Base-by-base conservation (phyloP, 92 coral and sea anemone genomes). In the Phenganax subtilis region DNA sequence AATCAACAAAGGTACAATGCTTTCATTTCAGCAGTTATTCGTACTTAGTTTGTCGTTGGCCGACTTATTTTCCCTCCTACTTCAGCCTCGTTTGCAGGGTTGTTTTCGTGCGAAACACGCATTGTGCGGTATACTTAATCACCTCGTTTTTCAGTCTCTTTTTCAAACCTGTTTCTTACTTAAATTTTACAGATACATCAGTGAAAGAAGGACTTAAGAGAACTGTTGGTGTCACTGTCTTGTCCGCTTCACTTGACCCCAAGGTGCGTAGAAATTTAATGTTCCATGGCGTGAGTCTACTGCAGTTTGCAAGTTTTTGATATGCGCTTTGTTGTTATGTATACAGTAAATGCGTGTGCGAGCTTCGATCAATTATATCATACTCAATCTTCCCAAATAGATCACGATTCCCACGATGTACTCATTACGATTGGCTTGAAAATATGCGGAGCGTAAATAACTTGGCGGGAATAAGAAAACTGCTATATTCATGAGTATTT, bases 1-100 rank as follows among this genome's bases (percentile, higher is more conserved):
- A 81, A 92, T 96, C 78, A 89, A 92, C 66, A 84, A 89, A 85
- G 99, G 99, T 94, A 68, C 3, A 12, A 61, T 37, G 47, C 47
- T 37, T 37, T 37, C 67, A 7, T 61, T 61, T 17, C 9, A 61
- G 8, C 25, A 12, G 25, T 61, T 8, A 12, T 61, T 7, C 28
- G 25, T 61, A 61, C 8, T 12, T 61, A 37, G 47, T 37, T 37
- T 37, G 47, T 37, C 47, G 47, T 37, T 5, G 47, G 47, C 47
- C 5, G 47, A 5, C 47, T 7, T 61, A 61, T 28, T n/a, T 10
- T 6, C 65, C 7, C 20, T 59, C 12, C 20, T 6, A 59, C 20
- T n/a, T 10, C 20, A 59, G 20, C 65, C 20, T 59, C 16, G 15
- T 14, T 59, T 59, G 65, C 17, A 6, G 65, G 15, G 65, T 59